These are phyloP conservation scores for Lissocephala sabroskyi DNA, from an alignment of 2,888 invertebrate genomes.

Conservation along the genomic window DNA sequence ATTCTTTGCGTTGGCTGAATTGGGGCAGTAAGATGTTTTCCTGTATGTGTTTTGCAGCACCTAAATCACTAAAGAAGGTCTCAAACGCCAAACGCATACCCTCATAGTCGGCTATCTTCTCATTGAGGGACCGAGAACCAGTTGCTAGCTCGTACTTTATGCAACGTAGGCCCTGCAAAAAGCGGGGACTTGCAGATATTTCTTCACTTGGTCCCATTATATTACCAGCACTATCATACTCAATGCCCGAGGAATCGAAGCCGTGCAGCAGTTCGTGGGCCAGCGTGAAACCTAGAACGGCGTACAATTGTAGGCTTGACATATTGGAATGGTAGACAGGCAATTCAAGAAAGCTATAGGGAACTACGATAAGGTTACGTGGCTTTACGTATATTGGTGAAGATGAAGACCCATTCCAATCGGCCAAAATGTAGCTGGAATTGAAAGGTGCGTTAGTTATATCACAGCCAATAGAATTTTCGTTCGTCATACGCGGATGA, in stretches of 20 bases:
- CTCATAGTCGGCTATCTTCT: conserved; percentile 67
- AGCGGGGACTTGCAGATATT: conserved; percentile 52
- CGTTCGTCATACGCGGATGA: conserved; percentile 15
- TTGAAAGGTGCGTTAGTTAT: conserved; percentile 14
- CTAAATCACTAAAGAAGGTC: conserved; percentile 48
- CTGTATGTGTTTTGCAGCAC: conserved; percentile 18
- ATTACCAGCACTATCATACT: conserved; percentile 65
- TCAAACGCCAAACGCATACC: conserved; percentile 65
- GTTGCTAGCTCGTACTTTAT: conserved; percentile 64
- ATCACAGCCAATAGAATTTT: too few species aligned
- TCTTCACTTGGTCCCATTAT: conserved; percentile 67
- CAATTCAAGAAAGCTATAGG: conserved; percentile 60
- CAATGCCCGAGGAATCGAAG: conserved; percentile 65
- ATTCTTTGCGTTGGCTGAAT: conserved; percentile 58
- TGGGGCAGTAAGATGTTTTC: conserved; percentile 45
- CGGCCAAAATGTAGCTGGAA: conserved; percentile 42
- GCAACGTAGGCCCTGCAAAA: conserved; percentile 54
- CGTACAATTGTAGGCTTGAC: conserved; percentile 53
- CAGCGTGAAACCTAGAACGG: conserved; percentile 60
- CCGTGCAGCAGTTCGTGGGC: conserved; percentile 68
- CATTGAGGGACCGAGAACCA: conserved; percentile 56
- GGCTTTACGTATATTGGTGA: conserved; percentile 66
- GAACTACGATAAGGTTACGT: conserved; percentile 62
- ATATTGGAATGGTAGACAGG: conserved; percentile 60
- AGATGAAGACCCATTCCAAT: conserved; percentile 57